A percentile compares a stretch with the other conserved stretches of the same genome.
Conservation (phyloP, 2,888 invertebrate genomes). For the Hipparchia sbordonii region DNA sequence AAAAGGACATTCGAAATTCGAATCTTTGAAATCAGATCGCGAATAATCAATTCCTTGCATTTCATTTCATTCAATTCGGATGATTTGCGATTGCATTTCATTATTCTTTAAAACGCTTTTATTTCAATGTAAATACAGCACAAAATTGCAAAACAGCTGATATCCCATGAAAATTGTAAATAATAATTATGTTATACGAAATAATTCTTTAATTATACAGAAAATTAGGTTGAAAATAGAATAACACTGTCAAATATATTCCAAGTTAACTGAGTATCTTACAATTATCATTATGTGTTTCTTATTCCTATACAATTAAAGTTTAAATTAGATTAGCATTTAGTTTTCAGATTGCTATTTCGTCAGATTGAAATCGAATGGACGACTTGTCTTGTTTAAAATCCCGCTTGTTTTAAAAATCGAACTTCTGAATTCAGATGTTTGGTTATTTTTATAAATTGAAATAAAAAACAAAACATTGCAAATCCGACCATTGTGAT, state of each 20-base stretch:
- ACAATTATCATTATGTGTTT: neutral
- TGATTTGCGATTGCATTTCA: constrained; percentile 21
- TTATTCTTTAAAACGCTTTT: neutral
- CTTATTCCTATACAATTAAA: neutral
- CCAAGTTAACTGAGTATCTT: neutral
- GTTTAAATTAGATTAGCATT: constrained; percentile 15
- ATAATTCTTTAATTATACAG: neutral
- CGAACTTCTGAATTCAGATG: constrained; percentile 31
- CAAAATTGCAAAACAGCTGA: neutral
- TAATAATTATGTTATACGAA: neutral
- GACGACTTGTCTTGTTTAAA: constrained; percentile 38
- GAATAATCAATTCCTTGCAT: constrained; percentile 52
- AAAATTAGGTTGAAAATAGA: constrained; percentile 6
- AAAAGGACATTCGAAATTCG: constrained; percentile 26
- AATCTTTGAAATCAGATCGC: constrained; percentile 52
- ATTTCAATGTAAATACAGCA: neutral
- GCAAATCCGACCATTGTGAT: too few relatives aligned
- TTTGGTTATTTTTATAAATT: constrained; percentile 1
- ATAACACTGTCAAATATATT: neutral
- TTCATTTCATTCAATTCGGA: constrained; percentile 51
- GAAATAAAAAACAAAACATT: too few relatives aligned
- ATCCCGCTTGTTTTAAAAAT: constrained; percentile 33
- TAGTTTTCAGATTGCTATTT: constrained; percentile 6
- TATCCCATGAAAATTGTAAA: neutral
- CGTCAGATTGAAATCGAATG: constrained; percentile 40